Evolutionary conservation across 2,888 invertebrate species (phyloP).

Genomic region (Hydraecia micacea): DNA sequence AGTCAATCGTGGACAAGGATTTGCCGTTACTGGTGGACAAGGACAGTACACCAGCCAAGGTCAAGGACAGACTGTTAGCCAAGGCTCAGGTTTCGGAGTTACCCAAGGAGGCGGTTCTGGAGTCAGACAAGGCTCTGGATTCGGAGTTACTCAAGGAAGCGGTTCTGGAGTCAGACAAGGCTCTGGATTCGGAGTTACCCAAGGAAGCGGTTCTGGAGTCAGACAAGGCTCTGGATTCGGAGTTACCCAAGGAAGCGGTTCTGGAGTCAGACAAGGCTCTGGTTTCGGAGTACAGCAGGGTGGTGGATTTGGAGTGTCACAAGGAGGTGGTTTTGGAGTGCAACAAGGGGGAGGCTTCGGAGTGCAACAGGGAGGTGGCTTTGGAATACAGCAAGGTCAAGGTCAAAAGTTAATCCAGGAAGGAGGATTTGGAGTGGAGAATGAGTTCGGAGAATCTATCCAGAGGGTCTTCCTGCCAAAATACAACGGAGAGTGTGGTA

Average conservation of each 20-base stretch:
- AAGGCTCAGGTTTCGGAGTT: conserved; percentile 29
- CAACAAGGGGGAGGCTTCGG: conserved; percentile 47
- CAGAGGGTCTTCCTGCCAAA: conserved; percentile 56
- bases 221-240: conserved; percentile 43
- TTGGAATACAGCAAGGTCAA: conserved; percentile 55
- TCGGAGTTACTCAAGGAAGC: conserved; percentile 35
- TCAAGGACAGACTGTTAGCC: conserved; percentile 45
- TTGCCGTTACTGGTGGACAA: conserved; percentile 37
- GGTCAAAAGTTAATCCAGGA: conserved; percentile 65
- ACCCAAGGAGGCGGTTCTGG: conserved; percentile 34
- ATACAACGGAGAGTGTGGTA: conserved; percentile 76
- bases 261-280: conserved; percentile 47
- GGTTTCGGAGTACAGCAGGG: no score
- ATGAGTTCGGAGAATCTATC: conserved; percentile 50
- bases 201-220: conserved; percentile 31
- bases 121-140: conserved; percentile 46
- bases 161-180: conserved; percentile 24
- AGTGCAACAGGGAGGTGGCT: conserved; percentile 39
- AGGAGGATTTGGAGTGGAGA: conserved; percentile 68
- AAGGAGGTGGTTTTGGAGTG: conserved; percentile 40
- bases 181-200: conserved; percentile 13
- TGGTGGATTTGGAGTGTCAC: conserved; percentile 40
- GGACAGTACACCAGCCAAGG: conserved; percentile 42
- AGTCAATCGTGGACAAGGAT: conserved; percentile 39
- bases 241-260: conserved; percentile 36